Conservation (phyloP, 2,888 invertebrate species). For the Steromphala cineraria region DNA sequence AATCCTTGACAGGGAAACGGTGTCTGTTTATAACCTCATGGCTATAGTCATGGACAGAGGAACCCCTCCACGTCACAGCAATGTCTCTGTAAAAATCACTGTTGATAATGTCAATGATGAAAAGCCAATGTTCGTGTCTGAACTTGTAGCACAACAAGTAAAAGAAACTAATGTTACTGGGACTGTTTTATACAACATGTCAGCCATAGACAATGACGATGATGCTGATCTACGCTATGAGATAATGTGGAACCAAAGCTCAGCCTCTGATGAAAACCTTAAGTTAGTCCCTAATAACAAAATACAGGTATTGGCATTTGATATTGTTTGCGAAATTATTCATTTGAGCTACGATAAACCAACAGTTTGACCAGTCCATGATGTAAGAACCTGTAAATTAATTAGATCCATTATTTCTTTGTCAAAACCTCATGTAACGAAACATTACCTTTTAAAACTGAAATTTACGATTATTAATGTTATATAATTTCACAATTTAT, state of each 20-base stretch:
- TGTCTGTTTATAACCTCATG: conserved; percentile 29
- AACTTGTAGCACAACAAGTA: not conserved
- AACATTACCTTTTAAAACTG: too few relatives aligned
- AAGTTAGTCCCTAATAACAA: not conserved
- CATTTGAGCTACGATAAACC: too few relatives aligned
- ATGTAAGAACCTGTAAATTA: too few relatives aligned
- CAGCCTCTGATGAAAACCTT: not conserved
- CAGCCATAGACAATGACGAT: not conserved
- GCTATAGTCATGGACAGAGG: conserved; percentile 38
- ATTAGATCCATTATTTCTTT: too few relatives aligned
- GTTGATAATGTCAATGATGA: conserved; percentile 28
- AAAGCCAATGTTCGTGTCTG: not conserved
- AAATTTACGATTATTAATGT: too few relatives aligned
- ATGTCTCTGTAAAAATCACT: not conserved
- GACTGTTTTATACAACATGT: not conserved
- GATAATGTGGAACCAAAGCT: not conserved
- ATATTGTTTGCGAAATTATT: too few relatives aligned
- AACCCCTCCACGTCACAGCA: not conserved
- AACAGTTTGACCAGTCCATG: too few relatives aligned
- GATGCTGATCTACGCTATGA: not conserved
- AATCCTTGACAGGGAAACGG: conserved; percentile 34
- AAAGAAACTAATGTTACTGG: not conserved
- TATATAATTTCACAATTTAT: too few relatives aligned
- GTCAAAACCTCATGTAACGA: too few relatives aligned
- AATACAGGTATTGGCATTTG: not conserved